Base-by-base conservation (phyloP, 2,797 vertebrate species). In the Decapterus maruadsi region DNA sequence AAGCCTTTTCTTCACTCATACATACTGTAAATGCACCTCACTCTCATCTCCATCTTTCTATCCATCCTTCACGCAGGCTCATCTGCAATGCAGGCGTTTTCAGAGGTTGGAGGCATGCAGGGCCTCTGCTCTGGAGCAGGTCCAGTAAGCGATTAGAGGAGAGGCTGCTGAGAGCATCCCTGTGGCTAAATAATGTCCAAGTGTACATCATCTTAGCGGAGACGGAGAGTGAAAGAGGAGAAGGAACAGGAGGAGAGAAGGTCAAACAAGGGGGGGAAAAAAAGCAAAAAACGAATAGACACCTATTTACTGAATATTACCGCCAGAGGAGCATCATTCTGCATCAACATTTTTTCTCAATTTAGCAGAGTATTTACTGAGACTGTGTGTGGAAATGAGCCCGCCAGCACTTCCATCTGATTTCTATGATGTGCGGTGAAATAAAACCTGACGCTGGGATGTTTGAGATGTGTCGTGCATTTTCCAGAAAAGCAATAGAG, bases 51-150 rank as follows among this genome's bases (percentile, higher is more conserved):
- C 71, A 50, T 14, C 8, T 26, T 68, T 67, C 55, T 51, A 19
- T 73, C 46, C 64, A n/a, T 75, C 46, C 62, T 51, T 64, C 67
- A 12, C 45, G 55, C 34, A 43, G 45, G 53, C 65, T 66, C 50
- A 81, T 45, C 84, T 88, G 88, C 83, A 89, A 71, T 90, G 90
- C 85, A 89, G 89, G 75, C 53, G 51, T 86, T 87, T 87, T 69
- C 40, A 78, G 80, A 75, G 73, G 46, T 60, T 58, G 51, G 72
- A 34, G 50, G 48, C 54, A n/a, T 42, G 66, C 48, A 68, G 76
- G 56, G 45, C 54, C 48, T 8, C 42, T 57, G 68, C 58, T 69
- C 75, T 85, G 86, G 77, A 88, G 72, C 66, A n/a, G 50, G 53
- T 87, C 84, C 82, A 84, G 84, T 46, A 60, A 83, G 81, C 74